Conservation (phyloP, 2,113 vertebrate genomes). For the Nothobranchius furzeri region DNA sequence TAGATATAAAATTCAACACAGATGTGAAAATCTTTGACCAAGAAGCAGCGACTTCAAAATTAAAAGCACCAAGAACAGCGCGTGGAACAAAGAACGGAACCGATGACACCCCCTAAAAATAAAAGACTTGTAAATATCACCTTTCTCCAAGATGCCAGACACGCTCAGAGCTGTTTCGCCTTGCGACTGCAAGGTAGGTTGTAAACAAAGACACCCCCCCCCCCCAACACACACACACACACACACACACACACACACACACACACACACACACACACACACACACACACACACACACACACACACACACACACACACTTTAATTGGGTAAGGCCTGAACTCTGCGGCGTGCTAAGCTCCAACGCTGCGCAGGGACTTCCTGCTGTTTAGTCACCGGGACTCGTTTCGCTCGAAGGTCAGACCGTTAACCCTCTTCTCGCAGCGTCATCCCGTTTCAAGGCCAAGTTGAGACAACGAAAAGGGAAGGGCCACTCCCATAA, state of each 20-base stretch:
- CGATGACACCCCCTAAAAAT: constrained; percentile 41
- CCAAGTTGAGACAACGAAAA: constrained; percentile 66
- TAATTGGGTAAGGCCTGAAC: constrained; percentile 43
- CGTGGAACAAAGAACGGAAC: not conserved
- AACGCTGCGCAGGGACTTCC: constrained; percentile 29
- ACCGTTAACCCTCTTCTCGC: constrained; percentile 55
- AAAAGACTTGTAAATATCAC: constrained; percentile 65
- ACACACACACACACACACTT: not conserved
- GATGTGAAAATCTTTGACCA: not conserved
- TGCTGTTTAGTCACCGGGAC: constrained; percentile 59
- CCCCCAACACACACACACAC: constrained; percentile 11
- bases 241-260: too few relatives aligned
- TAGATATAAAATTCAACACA: not conserved
- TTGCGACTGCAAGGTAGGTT: constrained; percentile 50
- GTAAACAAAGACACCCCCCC: constrained; percentile 27
- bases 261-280: not conserved
- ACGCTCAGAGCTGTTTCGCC: constrained; percentile 39
- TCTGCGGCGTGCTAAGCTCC: constrained; percentile 38
- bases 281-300: constrained; percentile 1
- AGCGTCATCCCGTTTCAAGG: constrained; percentile 78
- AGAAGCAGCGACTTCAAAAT: not conserved
- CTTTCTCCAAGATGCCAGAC: constrained; percentile 46
- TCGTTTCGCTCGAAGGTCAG: constrained; percentile 64
- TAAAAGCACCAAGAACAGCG: not conserved
- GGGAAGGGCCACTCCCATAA: constrained; percentile 58